Evolutionary conservation across 2,113 vertebrate species (phyloP).

Genomic region (Oreochromis tanganicae): DNA sequence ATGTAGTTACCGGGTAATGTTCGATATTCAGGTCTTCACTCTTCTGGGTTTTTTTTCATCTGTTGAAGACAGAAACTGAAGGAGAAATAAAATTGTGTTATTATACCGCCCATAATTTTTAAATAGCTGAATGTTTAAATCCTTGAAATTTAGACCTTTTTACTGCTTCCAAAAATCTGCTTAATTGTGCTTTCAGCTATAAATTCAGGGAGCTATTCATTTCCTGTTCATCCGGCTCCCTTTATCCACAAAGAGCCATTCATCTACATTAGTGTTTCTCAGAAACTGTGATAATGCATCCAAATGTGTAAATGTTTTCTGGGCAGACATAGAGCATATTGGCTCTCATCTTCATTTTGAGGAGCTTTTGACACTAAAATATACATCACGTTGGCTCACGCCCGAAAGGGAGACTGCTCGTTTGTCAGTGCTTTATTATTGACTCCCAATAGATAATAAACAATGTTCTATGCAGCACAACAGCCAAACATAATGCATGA

Average conservation of each 20-base stretch:
- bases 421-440: slow-evolving; percentile 29
- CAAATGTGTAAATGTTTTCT: slow-evolving; percentile 33
- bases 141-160: not conserved
- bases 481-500: not conserved
- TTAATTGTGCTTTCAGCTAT: not conserved
- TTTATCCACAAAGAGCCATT: not conserved
- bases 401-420: not conserved
- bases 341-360: slow-evolving; percentile 28
- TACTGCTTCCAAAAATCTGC: not conserved
- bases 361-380: slow-evolving; percentile 6
- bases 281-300: slow-evolving; percentile 1
- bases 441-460: not conserved
- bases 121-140: not conserved
- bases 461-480: not conserved
- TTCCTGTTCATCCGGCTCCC: not conserved
- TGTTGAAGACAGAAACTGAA: not conserved
- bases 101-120: not conserved
- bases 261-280: not conserved
- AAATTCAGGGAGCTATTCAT: not conserved
- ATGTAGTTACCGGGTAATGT: not conserved
- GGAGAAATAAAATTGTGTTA: not conserved
- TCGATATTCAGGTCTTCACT: not conserved
- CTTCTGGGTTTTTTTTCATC: not conserved
- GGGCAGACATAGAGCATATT: slow-evolving; percentile 6
- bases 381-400: slow-evolving; percentile 5